Percentiles rank a stretch among this genome's conserved stretches.
Conservation (phyloP, 2,113 vertebrate species). For the Lanius collurio region DNA sequence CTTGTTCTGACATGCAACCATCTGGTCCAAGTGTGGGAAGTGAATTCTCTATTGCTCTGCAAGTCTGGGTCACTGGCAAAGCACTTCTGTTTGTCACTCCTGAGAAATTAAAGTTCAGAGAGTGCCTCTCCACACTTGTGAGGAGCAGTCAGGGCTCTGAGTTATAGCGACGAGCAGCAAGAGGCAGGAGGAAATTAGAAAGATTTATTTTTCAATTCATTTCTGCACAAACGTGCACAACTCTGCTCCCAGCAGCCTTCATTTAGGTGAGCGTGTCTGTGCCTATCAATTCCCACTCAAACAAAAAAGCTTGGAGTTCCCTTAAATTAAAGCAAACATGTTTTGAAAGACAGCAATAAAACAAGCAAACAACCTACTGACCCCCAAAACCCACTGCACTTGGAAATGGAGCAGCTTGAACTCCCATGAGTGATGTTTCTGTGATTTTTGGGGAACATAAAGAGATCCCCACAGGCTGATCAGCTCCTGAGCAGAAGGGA, state of each 20-base stretch:
- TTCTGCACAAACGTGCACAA: background rate
- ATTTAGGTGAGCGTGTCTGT: fast-evolving
- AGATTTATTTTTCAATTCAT: background rate
- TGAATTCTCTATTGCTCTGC: background rate
- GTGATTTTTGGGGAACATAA: background rate
- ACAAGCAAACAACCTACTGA: background rate
- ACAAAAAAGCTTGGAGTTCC: background rate
- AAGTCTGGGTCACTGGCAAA: background rate
- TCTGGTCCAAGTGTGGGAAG: background rate
- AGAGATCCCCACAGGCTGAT: fast-evolving
- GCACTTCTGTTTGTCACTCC: background rate
- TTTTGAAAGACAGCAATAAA: background rate
- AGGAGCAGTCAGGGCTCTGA: background rate
- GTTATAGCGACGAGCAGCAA: background rate
- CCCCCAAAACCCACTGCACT: fast-evolving
- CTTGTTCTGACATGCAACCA: background rate
- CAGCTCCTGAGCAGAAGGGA: background rate
- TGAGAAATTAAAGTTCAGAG: background rate
- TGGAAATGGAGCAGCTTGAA: background rate
- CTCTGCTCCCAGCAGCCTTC: background rate
- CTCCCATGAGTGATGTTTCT: background rate
- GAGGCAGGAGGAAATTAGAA: background rate
- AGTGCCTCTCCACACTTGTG: background rate
- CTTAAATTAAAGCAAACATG: background rate
- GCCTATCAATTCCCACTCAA: background rate